These are phyloP conservation scores for Rattus rattus DNA, from an alignment of 2,113 vertebrate genomes.

Conservation along the genomic window DNA sequence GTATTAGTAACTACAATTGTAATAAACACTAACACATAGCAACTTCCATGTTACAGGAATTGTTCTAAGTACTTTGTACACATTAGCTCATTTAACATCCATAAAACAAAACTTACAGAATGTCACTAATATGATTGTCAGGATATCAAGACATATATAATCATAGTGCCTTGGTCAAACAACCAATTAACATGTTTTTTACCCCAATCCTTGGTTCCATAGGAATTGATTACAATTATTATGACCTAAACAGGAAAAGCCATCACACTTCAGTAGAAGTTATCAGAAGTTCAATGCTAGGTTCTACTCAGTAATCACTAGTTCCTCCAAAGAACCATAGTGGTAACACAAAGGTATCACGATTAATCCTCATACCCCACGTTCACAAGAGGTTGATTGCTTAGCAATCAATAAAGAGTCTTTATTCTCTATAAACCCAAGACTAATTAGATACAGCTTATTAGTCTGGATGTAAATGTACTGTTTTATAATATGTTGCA, in stretches of 20 bases:
- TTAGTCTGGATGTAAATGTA: slow-evolving; percentile 3
- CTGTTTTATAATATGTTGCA: slow-evolving; percentile 17
- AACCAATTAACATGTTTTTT: background rate
- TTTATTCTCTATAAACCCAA: background rate
- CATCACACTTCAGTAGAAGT: background rate
- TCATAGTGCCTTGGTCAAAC: background rate
- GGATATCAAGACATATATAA: slow-evolving; percentile 10
- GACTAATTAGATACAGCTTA: background rate
- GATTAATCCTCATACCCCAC: slow-evolving; percentile 2
- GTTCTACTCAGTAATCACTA: background rate
- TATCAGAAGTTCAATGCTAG: slow-evolving; percentile 22
- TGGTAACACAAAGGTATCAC: background rate
- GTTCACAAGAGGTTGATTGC: background rate
- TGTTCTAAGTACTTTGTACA: background rate
- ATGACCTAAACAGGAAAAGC: background rate
- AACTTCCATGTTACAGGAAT: background rate
- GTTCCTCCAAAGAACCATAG: background rate
- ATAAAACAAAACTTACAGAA: background rate
- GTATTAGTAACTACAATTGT: background rate
- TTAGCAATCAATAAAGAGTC: background rate
- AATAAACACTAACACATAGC: background rate
- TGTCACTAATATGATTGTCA: background rate
- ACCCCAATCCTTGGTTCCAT: background rate
- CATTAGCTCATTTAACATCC: slow-evolving; percentile 28
- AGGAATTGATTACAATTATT: background rate